Evolutionary conservation across 2,113 vertebrate species (phyloP).

Genomic region (Glareola pratincola): DNA sequence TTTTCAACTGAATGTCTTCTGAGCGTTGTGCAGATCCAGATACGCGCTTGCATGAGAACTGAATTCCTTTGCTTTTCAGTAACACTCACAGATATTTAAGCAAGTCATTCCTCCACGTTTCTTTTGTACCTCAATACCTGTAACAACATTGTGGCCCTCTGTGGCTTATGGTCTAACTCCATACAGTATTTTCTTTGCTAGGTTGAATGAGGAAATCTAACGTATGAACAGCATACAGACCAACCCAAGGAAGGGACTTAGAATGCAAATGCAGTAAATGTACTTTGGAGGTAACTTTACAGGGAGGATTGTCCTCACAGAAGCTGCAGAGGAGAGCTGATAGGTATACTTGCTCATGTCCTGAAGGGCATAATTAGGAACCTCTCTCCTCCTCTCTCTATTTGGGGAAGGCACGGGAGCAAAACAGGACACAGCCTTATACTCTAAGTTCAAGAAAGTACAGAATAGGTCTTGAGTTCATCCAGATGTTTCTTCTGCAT

Average conservation of each 20-base stretch:
- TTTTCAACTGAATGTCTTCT: neutral
- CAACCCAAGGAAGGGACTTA: neutral
- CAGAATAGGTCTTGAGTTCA: neutral
- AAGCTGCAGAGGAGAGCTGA: neutral
- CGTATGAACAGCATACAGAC: neutral
- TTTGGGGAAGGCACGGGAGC: neutral
- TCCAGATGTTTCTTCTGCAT: neutral
- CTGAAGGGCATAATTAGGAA: neutral
- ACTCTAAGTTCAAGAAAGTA: neutral
- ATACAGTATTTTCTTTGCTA: neutral
- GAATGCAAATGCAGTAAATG: neutral
- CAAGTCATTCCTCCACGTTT: neutral
- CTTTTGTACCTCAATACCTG: neutral
- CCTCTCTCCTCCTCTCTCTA: neutral
- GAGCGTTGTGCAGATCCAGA: neutral
- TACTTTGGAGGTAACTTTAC: neutral
- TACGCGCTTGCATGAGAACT: neutral
- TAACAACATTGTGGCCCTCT: neutral
- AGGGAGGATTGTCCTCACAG: neutral
- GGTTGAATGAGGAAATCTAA: neutral
- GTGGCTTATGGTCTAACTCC: neutral
- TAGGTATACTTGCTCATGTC: neutral
- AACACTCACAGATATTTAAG: neutral
- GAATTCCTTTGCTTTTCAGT: neutral
- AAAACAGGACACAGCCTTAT: neutral